phyloP scores from a whole-genome alignment of 2,113 vertebrate species.

The Phalacrocorax pelagicus region DNA sequence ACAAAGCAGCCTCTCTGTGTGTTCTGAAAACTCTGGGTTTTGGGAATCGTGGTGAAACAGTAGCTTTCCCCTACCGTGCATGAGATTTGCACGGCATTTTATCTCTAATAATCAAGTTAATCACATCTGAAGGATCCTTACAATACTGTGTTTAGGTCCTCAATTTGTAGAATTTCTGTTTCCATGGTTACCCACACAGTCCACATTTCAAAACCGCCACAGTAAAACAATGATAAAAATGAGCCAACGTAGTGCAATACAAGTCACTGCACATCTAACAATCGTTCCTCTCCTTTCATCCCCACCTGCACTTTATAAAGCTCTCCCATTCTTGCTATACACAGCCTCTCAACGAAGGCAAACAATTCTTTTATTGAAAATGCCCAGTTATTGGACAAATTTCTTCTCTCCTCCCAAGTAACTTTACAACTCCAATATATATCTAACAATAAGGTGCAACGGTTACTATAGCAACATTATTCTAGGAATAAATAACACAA shows the following conservation, averaged over 20 bases:
- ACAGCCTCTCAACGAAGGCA: neutral
- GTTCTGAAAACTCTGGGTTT: neutral
- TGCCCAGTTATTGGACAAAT: constrained; percentile 20
- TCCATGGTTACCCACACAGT: constrained; percentile 71
- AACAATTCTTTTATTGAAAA: neutral
- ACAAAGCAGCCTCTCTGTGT: fast-evolving
- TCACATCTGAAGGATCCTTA: constrained; percentile 11
- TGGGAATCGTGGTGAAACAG: neutral
- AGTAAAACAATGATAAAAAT: constrained; percentile 57
- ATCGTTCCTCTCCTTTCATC: neutral
- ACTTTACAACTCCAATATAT: constrained; percentile 14
- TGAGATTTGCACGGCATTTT: neutral
- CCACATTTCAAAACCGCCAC: constrained; percentile 45
- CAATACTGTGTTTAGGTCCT: neutral
- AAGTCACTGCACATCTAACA: neutral
- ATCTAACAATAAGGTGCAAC: constrained; percentile 17
- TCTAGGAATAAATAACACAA: constrained; percentile 66
- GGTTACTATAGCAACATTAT: constrained; percentile 77
- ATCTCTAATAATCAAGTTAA: constrained; percentile 22
- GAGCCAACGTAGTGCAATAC: constrained; percentile 41
- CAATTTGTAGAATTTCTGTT: constrained; percentile 67
- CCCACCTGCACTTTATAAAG: neutral
- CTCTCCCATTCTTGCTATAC: neutral
- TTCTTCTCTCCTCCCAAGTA: constrained; percentile 25
- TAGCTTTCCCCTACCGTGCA: neutral